Evolutionary conservation across 2,797 vertebrate genomes (phyloP), one percentile per base, ranked within the genome.

Genomic region (Melanotaenia nigrans): DNA sequence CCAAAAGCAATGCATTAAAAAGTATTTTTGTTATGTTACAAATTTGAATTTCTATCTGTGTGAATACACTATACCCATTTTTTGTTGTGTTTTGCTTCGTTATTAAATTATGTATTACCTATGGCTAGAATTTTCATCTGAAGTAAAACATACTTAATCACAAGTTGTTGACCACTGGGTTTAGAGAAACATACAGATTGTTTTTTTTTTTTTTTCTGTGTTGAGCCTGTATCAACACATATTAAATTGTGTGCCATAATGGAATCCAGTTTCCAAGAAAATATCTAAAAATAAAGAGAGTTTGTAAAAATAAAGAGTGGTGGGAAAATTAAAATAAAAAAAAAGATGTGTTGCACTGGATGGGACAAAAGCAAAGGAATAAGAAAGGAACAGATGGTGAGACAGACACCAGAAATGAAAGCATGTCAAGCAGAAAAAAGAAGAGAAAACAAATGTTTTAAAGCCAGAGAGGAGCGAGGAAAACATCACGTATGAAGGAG

Each of bases 181-280:
- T 82, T n/a, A 30, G 47, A 5, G 11, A 16, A 18, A 20, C 45
- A 33, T 18, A 5, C 38, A 12, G 4, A 20, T n/a, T 32, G 12
- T 56, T 5, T 36, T 12, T 9, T 36, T 10, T 36, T 10, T 36
- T 77, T 24, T 82, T 79, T 71, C 79, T 61, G 76, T 78, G 81
- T 36, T 12, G 72, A 77, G 65, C 55, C 68, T 12, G 71, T 55
- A 79, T 83, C 75, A 76, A 70, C 75, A 53, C 47, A 58, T 32
- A 55, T 54, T 68, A 65, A 69, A 72, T 83, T 83, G 75, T 88
- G 78, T 67, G 77, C 81, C 71, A 36, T 78, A 82, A 78, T 78
- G 53, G 65, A 79, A 70, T 83, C 85, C 78, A 85, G 75, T 82
- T 68, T 75, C 74, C 12, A 25, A 65, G 70, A 83, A 87, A 77